A percentile compares a stretch with the other conserved stretches of the same genome.
phyloP scores from a whole-genome alignment of 53 echinoderm and acorn worm genomes.

The Temnopleurus reevesii region DNA sequence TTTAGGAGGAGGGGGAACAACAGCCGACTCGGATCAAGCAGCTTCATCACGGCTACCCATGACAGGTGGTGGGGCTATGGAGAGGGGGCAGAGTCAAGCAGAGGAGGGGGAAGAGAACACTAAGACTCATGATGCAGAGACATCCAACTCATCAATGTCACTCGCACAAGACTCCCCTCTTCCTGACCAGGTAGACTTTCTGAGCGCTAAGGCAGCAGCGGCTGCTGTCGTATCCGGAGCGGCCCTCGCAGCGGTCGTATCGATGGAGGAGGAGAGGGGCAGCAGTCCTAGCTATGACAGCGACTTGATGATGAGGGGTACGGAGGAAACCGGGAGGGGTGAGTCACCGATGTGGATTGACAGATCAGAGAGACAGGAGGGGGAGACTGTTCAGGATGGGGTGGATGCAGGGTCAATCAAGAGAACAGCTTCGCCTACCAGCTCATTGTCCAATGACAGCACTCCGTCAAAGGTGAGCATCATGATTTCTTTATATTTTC shows the following conservation, averaged over 20 bases:
- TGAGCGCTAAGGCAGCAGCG: constrained; percentile 11
- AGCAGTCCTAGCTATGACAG: not conserved
- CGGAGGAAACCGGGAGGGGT: constrained; percentile 48
- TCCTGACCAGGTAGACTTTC: constrained; percentile 40
- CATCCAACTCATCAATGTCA: constrained; percentile 29
- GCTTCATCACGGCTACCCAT: constrained; percentile 13
- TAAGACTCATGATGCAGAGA: constrained; percentile 26
- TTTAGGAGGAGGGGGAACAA: constrained; percentile 55
- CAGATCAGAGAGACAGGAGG: constrained; percentile 36
- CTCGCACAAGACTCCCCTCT: not conserved
- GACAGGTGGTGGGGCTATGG: constrained; percentile 53
- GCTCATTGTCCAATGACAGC: constrained; percentile 30
- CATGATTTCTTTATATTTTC: not conserved
- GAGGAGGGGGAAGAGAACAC: constrained; percentile 15
- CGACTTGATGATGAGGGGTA: not conserved
- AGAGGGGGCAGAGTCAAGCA: not conserved
- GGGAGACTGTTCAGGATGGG: constrained; percentile 32
- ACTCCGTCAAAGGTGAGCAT: constrained; percentile 52
- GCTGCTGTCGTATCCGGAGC: constrained; percentile 5
- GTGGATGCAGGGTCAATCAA: not conserved
- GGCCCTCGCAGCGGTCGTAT: not conserved
- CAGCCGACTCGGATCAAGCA: constrained; percentile 57
- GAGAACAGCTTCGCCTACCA: constrained; percentile 28
- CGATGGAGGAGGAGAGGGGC: not conserved
- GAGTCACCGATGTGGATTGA: constrained; percentile 35